Evolutionary conservation across 2,797 vertebrate species (phyloP).

Genomic region (Brachymystax lenok): DNA sequence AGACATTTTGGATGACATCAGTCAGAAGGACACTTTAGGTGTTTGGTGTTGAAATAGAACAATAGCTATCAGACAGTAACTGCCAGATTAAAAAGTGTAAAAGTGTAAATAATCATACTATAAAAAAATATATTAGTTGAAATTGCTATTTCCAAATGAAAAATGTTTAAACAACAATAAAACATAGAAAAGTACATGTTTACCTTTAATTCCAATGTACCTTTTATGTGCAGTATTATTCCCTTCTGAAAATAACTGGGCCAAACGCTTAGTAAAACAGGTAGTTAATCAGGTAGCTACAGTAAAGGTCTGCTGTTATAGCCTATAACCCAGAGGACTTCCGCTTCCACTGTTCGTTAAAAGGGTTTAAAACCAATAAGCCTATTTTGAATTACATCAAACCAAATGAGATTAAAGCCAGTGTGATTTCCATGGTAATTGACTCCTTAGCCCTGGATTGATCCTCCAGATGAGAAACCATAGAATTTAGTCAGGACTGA

Average conservation of each 20-base stretch:
- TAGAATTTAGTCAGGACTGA: constrained; percentile 45
- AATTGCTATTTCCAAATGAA: not conserved
- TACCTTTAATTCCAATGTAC: not conserved
- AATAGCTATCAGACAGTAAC: not conserved
- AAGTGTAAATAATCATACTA: too few relatives aligned
- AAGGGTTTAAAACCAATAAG: constrained; percentile 61
- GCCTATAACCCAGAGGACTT: constrained; percentile 60
- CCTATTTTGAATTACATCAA: constrained; percentile 70
- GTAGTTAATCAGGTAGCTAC: constrained; percentile 1
- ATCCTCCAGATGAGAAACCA: constrained; percentile 61
- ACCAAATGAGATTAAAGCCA: constrained; percentile 69
- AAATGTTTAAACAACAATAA: constrained; percentile 20
- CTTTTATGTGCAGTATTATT: not conserved
- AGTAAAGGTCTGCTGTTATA: not conserved
- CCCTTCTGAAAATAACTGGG: constrained; percentile 28
- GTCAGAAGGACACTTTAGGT: constrained; percentile 13
- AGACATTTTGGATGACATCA: constrained; percentile 4
- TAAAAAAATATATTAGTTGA: not conserved
- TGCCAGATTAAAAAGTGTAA: too few relatives aligned
- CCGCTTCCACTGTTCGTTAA: constrained; percentile 44
- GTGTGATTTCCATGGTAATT: constrained; percentile 74
- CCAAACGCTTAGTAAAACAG: constrained; percentile 33
- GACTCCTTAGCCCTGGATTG: constrained; percentile 71
- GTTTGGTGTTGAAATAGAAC: not conserved
- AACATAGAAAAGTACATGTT: constrained; percentile 24